Evolutionary conservation across 2,888 invertebrate genomes (phyloP).

Genomic region (Pardosa pseudoannulata): DNA sequence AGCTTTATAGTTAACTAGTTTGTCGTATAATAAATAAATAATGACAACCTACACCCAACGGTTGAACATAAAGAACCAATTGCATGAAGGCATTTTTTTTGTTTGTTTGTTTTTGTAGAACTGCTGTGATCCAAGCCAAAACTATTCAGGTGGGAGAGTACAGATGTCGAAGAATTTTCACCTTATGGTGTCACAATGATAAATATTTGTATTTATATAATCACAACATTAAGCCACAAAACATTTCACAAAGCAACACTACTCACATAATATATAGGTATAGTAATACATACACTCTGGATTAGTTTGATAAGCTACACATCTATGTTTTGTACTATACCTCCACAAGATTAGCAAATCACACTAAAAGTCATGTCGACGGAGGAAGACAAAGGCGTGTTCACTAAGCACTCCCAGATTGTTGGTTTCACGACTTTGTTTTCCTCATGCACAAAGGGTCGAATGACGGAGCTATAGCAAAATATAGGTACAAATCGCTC

Average conservation of each 20-base stretch:
- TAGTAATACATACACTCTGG: slow-evolving; percentile 69
- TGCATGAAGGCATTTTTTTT: slow-evolving; percentile 35
- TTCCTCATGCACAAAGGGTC: slow-evolving; percentile 46
- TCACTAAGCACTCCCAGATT: too few species aligned
- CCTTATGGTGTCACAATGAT: slow-evolving; percentile 59
- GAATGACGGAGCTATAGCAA: slow-evolving; percentile 37
- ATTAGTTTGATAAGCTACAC: slow-evolving; percentile 62
- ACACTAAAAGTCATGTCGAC: slow-evolving; percentile 68
- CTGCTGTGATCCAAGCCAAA: slow-evolving; percentile 55
- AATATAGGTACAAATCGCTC: slow-evolving; percentile 58
- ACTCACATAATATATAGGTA: slow-evolving; percentile 65
- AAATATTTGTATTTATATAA: slow-evolving; percentile 63
- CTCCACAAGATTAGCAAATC: slow-evolving; percentile 72
- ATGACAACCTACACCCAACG: slow-evolving; percentile 5
- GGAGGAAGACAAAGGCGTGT: slow-evolving; percentile 33
- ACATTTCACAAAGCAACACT: slow-evolving; percentile 68
- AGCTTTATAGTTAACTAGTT: not conserved
- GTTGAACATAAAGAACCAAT: not conserved
- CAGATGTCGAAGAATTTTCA: slow-evolving; percentile 14
- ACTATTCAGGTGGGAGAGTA: slow-evolving; percentile 31
- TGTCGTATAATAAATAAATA: not conserved
- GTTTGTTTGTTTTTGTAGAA: slow-evolving; percentile 31
- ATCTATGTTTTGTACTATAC: slow-evolving; percentile 70
- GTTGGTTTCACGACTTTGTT: slow-evolving; percentile 44
- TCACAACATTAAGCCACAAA: slow-evolving; percentile 72